Base-by-base conservation (phyloP, 1,140 invertebrate genomes). In the Pseudomyrmex cubaensis region DNA sequence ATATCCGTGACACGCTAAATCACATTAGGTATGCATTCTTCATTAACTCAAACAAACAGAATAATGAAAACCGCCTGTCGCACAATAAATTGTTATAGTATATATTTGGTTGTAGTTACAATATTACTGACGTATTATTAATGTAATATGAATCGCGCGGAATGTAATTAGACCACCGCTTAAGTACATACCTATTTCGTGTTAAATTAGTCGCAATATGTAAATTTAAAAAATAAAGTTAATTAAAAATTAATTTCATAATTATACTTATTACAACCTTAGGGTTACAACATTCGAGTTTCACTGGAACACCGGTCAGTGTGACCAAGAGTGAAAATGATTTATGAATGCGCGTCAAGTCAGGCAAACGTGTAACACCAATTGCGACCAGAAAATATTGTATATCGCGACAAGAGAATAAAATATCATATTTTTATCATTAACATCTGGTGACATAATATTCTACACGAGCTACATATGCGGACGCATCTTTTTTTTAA, bases 361-460 rank as follows among this genome's bases (percentile, higher is more conserved):
- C 57, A 80, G 20, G 15, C 50, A 66, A 80, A 50, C 54, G 22
- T 61, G 52, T 72, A 66, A 80, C 44, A 80, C 8, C 66, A 72
- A 80, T 57, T 59, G 52, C 54, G 20, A 15, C 44, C 64, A n/a
- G 54, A 80, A 78, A 80, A 80, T 80, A 80, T 80, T 20, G 44
- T 46, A 48, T 44, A 61, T 78, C 44, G 56, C 20, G n/a, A 59
- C 44, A 50, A 70, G 59, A 59, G 44, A 59, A 20, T 44, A 80
- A 25, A 25, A 48, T 20, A 7, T 80, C 54, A 59, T 59, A 78
- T 78, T 78, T 78, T 78, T 80, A 80, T 59, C 54, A 48, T 8
- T 15, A 20, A 20, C 76, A 59, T 80, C 66, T 80, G 57, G 64
- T 66, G 54, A 59, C 20, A 54, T 48, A 35, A 64, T 35, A 35